Evolutionary conservation across 1,140 invertebrate species (phyloP).

Genomic region (Aphis gossypii): DNA sequence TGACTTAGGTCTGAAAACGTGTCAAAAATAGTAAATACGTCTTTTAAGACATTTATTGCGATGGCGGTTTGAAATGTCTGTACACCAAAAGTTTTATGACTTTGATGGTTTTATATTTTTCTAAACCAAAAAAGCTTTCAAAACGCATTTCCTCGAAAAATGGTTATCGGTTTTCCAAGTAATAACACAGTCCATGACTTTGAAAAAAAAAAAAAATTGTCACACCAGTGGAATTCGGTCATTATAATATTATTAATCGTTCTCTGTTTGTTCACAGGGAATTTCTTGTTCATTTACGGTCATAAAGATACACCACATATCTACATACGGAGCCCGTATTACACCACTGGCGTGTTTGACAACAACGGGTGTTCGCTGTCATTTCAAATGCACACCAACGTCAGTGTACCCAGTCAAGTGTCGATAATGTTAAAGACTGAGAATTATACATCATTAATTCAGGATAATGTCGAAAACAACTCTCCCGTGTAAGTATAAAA

Average conservation of each 20-base stretch:
- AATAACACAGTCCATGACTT: not conserved
- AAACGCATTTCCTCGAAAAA: not conserved
- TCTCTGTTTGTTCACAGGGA: slow-evolving; percentile 28
- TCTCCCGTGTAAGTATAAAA: slow-evolving; percentile 31
- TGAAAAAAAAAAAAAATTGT: not conserved
- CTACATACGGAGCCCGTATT: slow-evolving; percentile 33
- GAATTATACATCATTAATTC: slow-evolving; percentile 50
- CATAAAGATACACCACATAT: not conserved
- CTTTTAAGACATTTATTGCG: not conserved
- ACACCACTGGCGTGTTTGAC: slow-evolving; percentile 25
- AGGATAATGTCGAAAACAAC: slow-evolving; percentile 47
- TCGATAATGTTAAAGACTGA: slow-evolving; percentile 43
- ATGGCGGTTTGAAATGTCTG: not conserved
- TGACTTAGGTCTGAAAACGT: not conserved
- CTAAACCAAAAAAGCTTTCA: not conserved
- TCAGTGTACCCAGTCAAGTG: slow-evolving; percentile 33
- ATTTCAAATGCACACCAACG: slow-evolving; percentile 56
- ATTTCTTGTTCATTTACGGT: slow-evolving; percentile 47
- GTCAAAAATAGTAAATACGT: not conserved
- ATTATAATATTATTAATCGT: not conserved
- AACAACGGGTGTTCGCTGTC: slow-evolving; percentile 53
- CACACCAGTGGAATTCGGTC: not conserved
- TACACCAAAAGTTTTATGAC: not conserved
- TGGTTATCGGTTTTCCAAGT: not conserved
- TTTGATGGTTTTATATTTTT: not conserved